Base-by-base conservation (phyloP, 2,113 vertebrate species). In the Labeo rohita region DNA sequence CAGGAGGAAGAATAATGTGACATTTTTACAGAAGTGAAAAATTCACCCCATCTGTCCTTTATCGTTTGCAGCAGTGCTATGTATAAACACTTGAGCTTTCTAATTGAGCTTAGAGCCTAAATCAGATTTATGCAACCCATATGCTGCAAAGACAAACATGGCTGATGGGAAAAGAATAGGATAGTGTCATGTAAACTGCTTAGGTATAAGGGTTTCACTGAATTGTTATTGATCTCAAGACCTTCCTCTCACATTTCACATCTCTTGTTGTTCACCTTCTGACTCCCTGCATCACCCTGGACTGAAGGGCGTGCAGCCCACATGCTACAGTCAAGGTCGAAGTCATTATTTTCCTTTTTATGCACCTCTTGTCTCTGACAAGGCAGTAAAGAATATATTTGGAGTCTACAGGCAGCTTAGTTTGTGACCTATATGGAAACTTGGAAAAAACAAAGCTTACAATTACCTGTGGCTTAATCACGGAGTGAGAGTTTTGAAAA, bases 121-220 rank as follows among this genome's bases (percentile, higher is more conserved):
- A 88, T 88, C 90, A 79, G 90, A 93, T 94, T 84, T 89, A 91
- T 92, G 91, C 87, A 88, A 89, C 85, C 91, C 92, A 91, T 94
- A 92, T 94, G 94, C 90, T 87, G 88, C 87, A 85, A 92, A 93
- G 92, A 93, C 90, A 93, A 94, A 92, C 92, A 92, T 87, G 83
- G 87, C 76, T 21, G 6, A 87, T 83, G 47, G 83, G 89, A 88
- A 92, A 88, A 83, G 89, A 89, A 90, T 74, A 88, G 88, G 88
- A 90, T 72, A 89, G 87, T 88, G 87, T 92, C 86, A 89, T 91
- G 90, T 90, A 86, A 92, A 92, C 90, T 80, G 86, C 89, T 87
- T 87, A 85, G 89, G 3, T 63, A 89, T 92, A 91, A 91, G 92
- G 89, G 88, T 89, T 86, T 90, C 21, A 23, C 21, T 74, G 36